A percentile compares a stretch with the other conserved stretches of the same genome.
Conservation (phyloP, 2,113 vertebrate genomes). For the Aegotheles bennettii region DNA sequence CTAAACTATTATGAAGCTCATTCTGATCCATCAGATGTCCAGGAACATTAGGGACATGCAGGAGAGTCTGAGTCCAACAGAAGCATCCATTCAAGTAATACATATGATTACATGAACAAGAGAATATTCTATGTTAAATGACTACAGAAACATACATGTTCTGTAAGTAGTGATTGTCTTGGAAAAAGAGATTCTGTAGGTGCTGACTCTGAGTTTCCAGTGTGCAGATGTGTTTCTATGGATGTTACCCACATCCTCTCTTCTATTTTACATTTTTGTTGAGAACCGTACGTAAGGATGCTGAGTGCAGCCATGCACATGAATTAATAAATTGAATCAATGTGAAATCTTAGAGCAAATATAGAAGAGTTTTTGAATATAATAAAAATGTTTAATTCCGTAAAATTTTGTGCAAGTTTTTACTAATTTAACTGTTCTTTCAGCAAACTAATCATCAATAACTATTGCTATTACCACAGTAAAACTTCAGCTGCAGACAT, state of each 20-base stretch:
- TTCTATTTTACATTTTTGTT: neutral
- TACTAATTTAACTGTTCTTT: neutral
- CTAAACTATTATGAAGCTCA: neutral
- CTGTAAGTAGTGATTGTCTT: neutral
- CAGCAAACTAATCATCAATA: neutral
- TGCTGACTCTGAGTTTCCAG: neutral
- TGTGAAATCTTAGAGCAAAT: neutral
- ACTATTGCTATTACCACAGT: neutral
- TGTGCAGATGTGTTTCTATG: neutral
- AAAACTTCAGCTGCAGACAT: neutral
- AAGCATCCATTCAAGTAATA: neutral
- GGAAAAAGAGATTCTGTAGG: neutral
- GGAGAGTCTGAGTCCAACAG: neutral
- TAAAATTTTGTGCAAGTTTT: neutral
- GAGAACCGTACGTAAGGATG: neutral
- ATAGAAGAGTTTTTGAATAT: neutral
- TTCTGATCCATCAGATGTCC: neutral
- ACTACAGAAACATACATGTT: neutral
- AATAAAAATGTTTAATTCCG: neutral
- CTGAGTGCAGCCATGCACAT: neutral
- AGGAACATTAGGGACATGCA: neutral
- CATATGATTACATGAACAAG: accelerated
- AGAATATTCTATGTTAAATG: too few relatives aligned
- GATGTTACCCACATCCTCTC: neutral
- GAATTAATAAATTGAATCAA: neutral